Conservation (phyloP, 64 coral and sea anemone species). For the Stylophora pistillata region DNA sequence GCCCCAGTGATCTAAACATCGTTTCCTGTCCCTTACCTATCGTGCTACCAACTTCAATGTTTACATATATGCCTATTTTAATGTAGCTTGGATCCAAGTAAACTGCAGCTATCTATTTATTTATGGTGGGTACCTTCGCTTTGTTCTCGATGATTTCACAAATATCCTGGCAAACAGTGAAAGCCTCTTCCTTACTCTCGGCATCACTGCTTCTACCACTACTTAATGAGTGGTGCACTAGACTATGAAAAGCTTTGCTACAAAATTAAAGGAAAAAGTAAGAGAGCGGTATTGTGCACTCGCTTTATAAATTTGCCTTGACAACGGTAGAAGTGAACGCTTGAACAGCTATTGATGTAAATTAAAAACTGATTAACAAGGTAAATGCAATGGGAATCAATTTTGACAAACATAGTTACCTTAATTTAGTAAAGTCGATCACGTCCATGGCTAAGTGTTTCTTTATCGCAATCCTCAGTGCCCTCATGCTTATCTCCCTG, state of each 20-base stretch:
- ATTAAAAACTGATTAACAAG: too few species aligned
- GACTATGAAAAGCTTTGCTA: constrained; percentile 88
- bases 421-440: constrained; percentile 67
- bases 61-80: neutral
- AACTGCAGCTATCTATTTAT: too few species aligned
- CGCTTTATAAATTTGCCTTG: neutral
- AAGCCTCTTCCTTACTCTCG: constrained; percentile 93
- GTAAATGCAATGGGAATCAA: too few species aligned
- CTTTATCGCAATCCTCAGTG: constrained; percentile 80
- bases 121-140: constrained; percentile 39
- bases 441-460: constrained; percentile 54
- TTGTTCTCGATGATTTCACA: constrained; percentile 60
- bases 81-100: neutral
- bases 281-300: too few species aligned
- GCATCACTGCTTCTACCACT: constrained; percentile 90
- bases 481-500: constrained; percentile 78
- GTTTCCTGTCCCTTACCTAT: too few species aligned
- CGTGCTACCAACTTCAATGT: neutral
- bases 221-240: constrained; percentile 70
- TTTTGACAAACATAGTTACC: constrained; percentile 10
- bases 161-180: constrained; percentile 78
- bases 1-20: too few species aligned
- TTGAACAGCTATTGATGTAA: too few species aligned
- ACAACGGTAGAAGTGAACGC: neutral
- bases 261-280: neutral